Percentiles rank a stretch among this genome's conserved stretches.
phyloP scores from a whole-genome alignment of 2,797 vertebrate genomes.

The Smutsia temminckii region DNA sequence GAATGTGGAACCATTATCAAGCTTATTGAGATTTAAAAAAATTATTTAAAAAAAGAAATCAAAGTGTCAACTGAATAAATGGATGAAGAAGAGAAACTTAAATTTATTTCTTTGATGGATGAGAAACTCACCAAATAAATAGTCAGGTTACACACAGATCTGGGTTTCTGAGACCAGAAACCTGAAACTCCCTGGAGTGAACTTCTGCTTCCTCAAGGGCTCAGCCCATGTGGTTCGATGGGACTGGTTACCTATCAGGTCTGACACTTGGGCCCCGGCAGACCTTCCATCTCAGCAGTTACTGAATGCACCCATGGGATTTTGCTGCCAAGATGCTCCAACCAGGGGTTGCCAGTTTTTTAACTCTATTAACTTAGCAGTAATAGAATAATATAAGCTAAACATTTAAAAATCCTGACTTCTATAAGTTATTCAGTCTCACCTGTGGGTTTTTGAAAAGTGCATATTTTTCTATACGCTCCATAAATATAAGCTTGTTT shows the following conservation, averaged over 20 bases:
- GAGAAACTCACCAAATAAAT: not conserved
- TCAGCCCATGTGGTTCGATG: not conserved
- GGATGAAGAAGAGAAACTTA: not conserved
- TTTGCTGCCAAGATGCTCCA: not conserved
- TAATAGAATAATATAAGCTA: not conserved
- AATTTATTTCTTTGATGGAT: not conserved
- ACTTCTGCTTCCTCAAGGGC: not conserved
- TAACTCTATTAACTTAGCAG: slow-evolving; percentile 27
- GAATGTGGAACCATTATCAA: slow-evolving; percentile 20
- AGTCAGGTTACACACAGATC: not conserved
- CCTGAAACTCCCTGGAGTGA: not conserved
- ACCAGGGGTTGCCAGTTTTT: not conserved
- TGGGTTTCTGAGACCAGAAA: slow-evolving; percentile 17
- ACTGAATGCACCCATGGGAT: not conserved
- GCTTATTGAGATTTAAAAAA: not conserved
- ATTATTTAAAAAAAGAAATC: not conserved
- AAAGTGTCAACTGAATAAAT: not conserved
- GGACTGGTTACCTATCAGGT: not conserved
- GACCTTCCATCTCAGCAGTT: not conserved
- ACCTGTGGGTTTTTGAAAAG: slow-evolving; percentile 99
- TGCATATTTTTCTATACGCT: slow-evolving; percentile 97
- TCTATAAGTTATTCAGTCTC: slow-evolving; percentile 60
- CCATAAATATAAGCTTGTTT: slow-evolving; percentile 97
- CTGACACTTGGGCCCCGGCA: not conserved
- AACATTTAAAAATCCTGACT: not conserved